Base-by-base conservation (phyloP, 2,113 vertebrate species). In the Pluvianellus socialis region DNA sequence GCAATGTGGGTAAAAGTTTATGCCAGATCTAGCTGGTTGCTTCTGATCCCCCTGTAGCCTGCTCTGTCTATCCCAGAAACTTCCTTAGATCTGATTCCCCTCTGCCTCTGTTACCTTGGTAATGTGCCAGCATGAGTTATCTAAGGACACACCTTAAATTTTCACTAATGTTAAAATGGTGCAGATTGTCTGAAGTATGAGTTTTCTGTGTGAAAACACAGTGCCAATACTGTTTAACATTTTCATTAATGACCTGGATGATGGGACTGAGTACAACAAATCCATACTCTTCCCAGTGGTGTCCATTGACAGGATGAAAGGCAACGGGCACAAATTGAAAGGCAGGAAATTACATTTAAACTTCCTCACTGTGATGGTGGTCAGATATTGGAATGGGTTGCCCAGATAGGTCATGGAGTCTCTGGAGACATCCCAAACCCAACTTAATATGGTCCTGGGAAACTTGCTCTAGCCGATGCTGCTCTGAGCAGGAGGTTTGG, bases 1-100 rank as follows among this genome's bases (percentile, higher is more conserved):
- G 86, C 72, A 83, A 66, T 86, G 35, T 81, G 86, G 76, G 59
- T 23, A 74, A 91, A n/a, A 77, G 83, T 83, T 95, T 63, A 33
- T 74, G 83, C 23, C 80, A 94, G 65, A 52, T 81, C 38, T 58
- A 74, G 70, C 19, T 72, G 40, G 59, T 70, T 66, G 24, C 63
- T 94, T 91, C 93, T 92, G 76, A 67, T 89, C 38, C 61, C 59
- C 28, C 83, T 74, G n/a, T 86, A 89, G 65, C 68, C 85, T 63
- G 56, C 59, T 66, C 85, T 79, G 2, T 47, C 62, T 68, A 26
- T 52, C 59, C 89, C 93, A 80, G 72, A 74, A 68, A 42, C 8
- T 62, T 88, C 40, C 79, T 68, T 55, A 92, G 71, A 56, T 88
- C 72, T 59, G 72, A 68, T 81, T 92, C 65, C 44, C 70, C 50